Percentiles rank a stretch among this genome's conserved stretches.
phyloP scores from a whole-genome alignment of 2,113 vertebrate species.

The Chionomys nivalis region DNA sequence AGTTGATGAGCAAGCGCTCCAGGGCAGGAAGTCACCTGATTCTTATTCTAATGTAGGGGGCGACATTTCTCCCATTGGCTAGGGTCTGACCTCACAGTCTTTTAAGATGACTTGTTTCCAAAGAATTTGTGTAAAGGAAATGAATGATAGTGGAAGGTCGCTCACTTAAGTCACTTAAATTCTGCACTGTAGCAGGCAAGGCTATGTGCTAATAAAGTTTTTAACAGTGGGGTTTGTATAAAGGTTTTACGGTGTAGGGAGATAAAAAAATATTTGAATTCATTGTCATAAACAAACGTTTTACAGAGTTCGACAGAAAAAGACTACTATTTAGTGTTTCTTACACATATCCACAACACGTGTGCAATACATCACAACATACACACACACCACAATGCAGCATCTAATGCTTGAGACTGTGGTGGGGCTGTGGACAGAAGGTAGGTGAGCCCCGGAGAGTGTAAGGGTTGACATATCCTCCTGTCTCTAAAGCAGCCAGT shows the following conservation, averaged over 20 bases:
- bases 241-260: neutral
- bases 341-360: neutral
- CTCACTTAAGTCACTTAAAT: neutral
- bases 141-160: neutral
- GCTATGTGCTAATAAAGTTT: neutral
- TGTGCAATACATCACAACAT: neutral
- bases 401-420: neutral
- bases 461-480: neutral
- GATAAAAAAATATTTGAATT: neutral
- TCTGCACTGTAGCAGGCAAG: neutral
- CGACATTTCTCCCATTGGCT: neutral
- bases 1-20: neutral
- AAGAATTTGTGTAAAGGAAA: neutral
- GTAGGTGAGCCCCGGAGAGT: neutral
- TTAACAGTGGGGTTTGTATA: neutral
- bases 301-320: neutral
- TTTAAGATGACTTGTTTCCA: neutral
- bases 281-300: neutral
- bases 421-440: neutral
- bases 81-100: no score
- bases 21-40: neutral
- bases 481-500: neutral
- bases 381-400: neutral
- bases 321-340: neutral
- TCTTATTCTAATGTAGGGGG: neutral